A percentile compares a stretch with the other conserved stretches of the same genome.
Evolutionary conservation across 1,140 invertebrate genomes (phyloP).

Genomic region (Drosophila pruinosa): DNA sequence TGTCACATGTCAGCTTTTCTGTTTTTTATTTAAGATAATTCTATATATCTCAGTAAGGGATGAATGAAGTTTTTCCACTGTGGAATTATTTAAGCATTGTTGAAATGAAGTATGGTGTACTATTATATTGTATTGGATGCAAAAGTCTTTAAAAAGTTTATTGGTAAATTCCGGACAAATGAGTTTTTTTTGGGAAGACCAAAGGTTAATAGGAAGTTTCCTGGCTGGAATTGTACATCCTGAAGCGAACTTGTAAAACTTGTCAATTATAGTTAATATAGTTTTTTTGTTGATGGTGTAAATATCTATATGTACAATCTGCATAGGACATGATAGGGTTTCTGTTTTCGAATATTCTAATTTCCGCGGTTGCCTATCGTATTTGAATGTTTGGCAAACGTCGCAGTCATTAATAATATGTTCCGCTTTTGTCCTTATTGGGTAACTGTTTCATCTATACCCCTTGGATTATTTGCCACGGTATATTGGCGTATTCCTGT

Average conservation of each 20-base stretch:
- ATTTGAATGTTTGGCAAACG: too few relatives aligned
- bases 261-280: not conserved
- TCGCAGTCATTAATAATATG: too few relatives aligned
- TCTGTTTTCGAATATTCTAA: too few relatives aligned
- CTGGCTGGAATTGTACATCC: slow-evolving; percentile 10
- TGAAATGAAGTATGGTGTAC: not conserved
- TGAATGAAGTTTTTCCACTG: not conserved
- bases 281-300: not conserved
- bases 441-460: too few relatives aligned
- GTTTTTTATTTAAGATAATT: not conserved
- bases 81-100: not conserved
- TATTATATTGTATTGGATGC: not conserved
- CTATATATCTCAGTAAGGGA: not conserved
- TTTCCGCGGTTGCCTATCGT: too few relatives aligned
- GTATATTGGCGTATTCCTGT: too few relatives aligned
- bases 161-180: too few relatives aligned
- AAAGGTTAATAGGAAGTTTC: not conserved
- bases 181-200: not conserved
- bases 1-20: not conserved
- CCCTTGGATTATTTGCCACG: too few relatives aligned
- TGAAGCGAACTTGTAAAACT: slow-evolving; percentile 4
- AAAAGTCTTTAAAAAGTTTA: slow-evolving; percentile 1
- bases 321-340: not conserved
- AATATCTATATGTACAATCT: not conserved
- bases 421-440: too few relatives aligned